These are phyloP conservation scores for Cyrtodaria siliqua DNA, from an alignment of 2,888 invertebrate genomes.

Conservation along the genomic window DNA sequence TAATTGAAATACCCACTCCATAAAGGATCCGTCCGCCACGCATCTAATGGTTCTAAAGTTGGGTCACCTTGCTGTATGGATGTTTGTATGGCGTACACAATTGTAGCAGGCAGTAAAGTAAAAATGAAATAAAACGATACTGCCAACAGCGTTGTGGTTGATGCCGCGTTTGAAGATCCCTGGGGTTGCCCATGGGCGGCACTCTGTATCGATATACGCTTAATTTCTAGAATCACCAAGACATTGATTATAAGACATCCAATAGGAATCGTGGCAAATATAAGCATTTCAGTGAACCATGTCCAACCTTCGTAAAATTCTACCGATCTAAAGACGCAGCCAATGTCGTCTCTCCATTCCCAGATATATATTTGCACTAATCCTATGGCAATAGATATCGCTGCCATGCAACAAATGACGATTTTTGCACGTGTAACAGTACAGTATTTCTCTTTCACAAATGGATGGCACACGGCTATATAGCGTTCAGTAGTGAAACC, in stretches of 20 bases:
- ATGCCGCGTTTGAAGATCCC: conserved; percentile 76
- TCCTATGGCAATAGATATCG: conserved; percentile 70
- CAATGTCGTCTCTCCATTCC: conserved; percentile 72
- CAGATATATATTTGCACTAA: conserved; percentile 82
- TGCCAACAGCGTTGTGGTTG: conserved; percentile 84
- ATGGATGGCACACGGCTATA: conserved; percentile 84
- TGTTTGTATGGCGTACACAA: conserved; percentile 82
- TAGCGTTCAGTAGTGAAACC: conserved; percentile 85
- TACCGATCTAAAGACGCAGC: conserved; percentile 74
- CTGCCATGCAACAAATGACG: conserved; percentile 73
- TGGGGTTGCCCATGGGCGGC: conserved; percentile 65
- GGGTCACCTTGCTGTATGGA: conserved; percentile 71
- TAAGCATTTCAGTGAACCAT: conserved; percentile 80
- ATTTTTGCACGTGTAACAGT: conserved; percentile 80
- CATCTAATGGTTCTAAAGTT: conserved; percentile 54
- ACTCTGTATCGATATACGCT: conserved; percentile 73
- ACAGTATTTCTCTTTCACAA: conserved; percentile 82
- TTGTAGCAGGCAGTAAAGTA: conserved; percentile 84
- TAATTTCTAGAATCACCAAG: conserved; percentile 83
- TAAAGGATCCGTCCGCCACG: conserved; percentile 71
- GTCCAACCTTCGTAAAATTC: conserved; percentile 81
- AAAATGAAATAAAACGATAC: conserved; percentile 85
- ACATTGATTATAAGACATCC: conserved; percentile 83
- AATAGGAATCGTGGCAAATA: conserved; percentile 82
- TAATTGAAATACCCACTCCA: conserved; percentile 82